Base-by-base conservation (phyloP, 2,113 vertebrate genomes). In the Notarius lentiginosus region DNA sequence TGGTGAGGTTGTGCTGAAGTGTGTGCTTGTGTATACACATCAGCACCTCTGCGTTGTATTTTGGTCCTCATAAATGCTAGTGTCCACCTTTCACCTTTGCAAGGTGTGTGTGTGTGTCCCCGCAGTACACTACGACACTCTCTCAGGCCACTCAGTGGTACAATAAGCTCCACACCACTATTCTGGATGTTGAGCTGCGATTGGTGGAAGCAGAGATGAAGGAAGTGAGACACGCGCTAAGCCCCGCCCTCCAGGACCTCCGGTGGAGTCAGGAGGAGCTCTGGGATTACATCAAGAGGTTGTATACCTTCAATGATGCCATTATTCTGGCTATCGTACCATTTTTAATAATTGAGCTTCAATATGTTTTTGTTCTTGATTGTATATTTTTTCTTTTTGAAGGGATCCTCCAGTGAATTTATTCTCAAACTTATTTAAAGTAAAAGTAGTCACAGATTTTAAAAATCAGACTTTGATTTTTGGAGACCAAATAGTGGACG, bases 71-170 rank as follows among this genome's bases (percentile, higher is more conserved):
- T 22, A 75, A 22, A 51, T 75, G 20, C 4, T 24, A n/a, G 22
- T n/a, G 49, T n/a, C 20, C 47, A 76, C 70, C 11, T 47, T 73
- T 51, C 14, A 51, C 47, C 41, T 75, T 47, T 53, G 47, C 47
- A 27, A 17, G 20, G 30, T 55, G 56, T 63, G 30, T 55, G 41
- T 85, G 17, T 84, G 5, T 79, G 63, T 84, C 60, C 60, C 20
- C 81, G n/a, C 15, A 96, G 95, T 93, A 92, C 89, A 91, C 90
- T 84, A 93, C 90, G 88, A 95, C 93, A 49, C 91, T 95, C 90
- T 91, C 91, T 87, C 89, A 93, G 92, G 91, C 96, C 90, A 90
- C 89, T 82, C 93, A 95, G 24, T 93, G 93, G 91, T 95, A 94
- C 90, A 94, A 95, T 90, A 92, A 94, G 61, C 91, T 96, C 65